Base-by-base conservation (phyloP, 2,888 invertebrate genomes). In the Timema podura region DNA sequence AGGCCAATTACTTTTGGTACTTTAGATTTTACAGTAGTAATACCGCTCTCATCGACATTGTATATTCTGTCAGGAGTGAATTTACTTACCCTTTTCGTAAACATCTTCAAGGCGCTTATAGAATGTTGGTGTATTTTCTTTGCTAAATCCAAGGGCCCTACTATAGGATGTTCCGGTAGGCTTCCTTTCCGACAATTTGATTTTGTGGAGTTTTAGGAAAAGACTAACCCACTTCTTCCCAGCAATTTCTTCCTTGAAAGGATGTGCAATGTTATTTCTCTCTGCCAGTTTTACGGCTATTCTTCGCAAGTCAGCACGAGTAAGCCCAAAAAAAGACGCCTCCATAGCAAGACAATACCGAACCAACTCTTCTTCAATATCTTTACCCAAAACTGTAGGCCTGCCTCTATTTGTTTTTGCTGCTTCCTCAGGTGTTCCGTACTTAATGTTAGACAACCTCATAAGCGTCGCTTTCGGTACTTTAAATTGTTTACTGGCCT, bases 31-130 rank as follows among this genome's bases (percentile, higher is more conserved):
- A 69, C 67, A 45, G 67, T 48, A 71, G 47, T 64, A 64, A 71
- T 69, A 30, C 69, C 67, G 11, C 49, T 71, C 54, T 66, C 69
- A 54, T 71, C 68, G 16, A 71, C 51, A 45, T 69, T 71, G 61
- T 68, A 71, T n/a, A 71, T 69, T 68, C 61, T 61, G 69, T 71
- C 67, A 51, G 71, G 67, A 48, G 64, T 71, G 61, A 69, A 71
- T 66, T 68, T 69, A 59, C 15, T 68, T 69, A 59, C 15, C 68
- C 66, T 65, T 71, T n/a, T 71, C 69, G 66, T 69, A 69, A 54
- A 69, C 64, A 65, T 65, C 68, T 66, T 68, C 64, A 49, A 70
- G 49, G 46, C 65, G 47, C 2, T 70, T 68, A 70, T 70, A 47
- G 59, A 64, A 70, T 61, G 57, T 68, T 30, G 68, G 15, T 57